Conservation (phyloP, 2,888 invertebrate genomes). For the Tanypteryx hageni region DNA sequence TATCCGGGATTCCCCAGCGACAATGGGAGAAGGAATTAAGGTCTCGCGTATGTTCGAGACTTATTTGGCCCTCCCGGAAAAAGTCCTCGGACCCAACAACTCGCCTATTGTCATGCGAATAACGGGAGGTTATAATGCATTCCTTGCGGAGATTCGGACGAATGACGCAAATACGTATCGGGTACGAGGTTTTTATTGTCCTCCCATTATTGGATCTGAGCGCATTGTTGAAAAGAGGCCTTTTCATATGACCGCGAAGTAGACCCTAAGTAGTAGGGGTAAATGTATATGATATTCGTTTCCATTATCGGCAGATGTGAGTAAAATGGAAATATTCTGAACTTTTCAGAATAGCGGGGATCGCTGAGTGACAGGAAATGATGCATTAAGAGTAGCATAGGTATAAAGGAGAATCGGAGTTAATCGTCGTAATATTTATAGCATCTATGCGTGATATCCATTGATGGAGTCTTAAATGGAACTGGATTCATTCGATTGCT, state of each 20-base stretch:
- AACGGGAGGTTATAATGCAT: conserved; percentile 14
- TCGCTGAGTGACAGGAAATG: no score
- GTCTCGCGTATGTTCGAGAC: conserved; percentile 42
- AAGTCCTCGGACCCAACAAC: conserved; percentile 16
- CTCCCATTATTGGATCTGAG: neutral
- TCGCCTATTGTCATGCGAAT: neutral
- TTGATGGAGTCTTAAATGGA: no score
- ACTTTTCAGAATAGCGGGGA: no score
- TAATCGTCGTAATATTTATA: no score
- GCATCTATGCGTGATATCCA: no score
- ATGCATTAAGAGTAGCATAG: no score
- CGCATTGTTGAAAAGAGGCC: neutral
- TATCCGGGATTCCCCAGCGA: conserved; percentile 17
- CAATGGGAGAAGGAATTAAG: conserved; percentile 48
- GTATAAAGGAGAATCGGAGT: no score
- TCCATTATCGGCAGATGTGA: neutral
- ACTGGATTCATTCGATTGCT: no score
- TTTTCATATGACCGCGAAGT: no score
- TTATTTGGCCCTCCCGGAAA: conserved; percentile 22
- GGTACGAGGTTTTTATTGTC: neutral
- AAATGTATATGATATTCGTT: neutral
- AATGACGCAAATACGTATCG: neutral
- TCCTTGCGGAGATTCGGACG: neutral
- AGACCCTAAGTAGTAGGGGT: neutral
- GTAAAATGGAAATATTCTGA: neutral